Evolutionary conservation across 2,113 vertebrate genomes (phyloP).

Genomic region (Nymphicus hollandicus): DNA sequence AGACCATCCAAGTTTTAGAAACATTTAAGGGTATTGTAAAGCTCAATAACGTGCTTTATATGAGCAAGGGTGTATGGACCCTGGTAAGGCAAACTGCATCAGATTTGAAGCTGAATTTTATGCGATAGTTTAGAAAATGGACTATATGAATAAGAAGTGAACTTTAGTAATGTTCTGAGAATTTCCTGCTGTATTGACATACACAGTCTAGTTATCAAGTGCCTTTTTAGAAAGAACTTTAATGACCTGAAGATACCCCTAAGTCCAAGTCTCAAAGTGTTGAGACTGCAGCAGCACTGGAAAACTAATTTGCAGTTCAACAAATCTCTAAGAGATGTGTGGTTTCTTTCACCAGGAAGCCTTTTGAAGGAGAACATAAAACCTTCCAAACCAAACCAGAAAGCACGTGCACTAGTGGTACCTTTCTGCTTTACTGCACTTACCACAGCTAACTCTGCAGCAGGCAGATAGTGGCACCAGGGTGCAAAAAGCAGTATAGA

Average conservation of each 20-base stretch:
- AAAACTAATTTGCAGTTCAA: neutral
- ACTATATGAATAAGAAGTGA: neutral
- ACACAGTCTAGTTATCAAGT: neutral
- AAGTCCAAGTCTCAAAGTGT: neutral
- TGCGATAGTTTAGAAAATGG: neutral
- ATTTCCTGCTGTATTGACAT: neutral
- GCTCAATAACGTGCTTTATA: neutral
- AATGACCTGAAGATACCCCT: neutral
- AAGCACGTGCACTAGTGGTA: neutral
- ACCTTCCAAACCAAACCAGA: neutral
- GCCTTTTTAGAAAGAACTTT: neutral
- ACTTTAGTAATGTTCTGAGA: neutral
- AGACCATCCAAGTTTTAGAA: neutral
- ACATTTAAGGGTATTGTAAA: neutral
- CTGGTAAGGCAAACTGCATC: neutral
- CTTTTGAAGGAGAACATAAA: neutral
- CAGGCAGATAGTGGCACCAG: neutral
- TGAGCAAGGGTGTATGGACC: neutral
- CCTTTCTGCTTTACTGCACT: neutral
- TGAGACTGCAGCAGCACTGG: neutral
- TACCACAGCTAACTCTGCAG: neutral
- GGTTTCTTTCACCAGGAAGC: neutral
- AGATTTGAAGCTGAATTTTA: neutral
- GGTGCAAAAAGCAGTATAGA: neutral
- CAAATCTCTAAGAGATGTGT: neutral